Conservation (phyloP, 1,140 invertebrate genomes). For the Diorhabda elongata region DNA sequence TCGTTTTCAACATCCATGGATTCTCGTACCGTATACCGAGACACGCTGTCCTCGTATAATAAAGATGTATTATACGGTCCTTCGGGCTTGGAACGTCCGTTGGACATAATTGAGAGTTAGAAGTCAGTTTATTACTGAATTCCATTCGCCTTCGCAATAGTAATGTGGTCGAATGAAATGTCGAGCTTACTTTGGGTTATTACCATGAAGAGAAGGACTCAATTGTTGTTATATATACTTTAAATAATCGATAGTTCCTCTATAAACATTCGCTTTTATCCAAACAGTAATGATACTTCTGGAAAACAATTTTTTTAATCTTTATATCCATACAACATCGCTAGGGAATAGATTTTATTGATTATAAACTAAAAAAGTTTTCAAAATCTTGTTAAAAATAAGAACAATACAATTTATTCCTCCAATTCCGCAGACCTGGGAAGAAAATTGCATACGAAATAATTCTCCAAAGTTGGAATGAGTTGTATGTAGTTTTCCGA, state of each 20-base stretch:
- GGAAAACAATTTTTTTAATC: no score
- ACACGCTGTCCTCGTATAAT: not conserved
- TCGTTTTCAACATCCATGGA: not conserved
- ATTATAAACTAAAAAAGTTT: no score
- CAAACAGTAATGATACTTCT: no score
- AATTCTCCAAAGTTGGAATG: no score
- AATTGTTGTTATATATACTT: conserved; percentile 1
- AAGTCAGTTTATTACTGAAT: conserved; percentile 2
- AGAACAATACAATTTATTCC: no score
- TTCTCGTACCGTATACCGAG: not conserved
- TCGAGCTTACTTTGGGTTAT: not conserved
- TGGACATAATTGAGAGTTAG: not conserved
- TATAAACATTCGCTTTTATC: no score
- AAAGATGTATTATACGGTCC: conserved; percentile 2
- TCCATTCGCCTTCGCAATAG: not conserved
- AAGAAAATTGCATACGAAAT: no score
- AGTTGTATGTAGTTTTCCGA: no score
- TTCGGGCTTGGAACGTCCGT: not conserved
- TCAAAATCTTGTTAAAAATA: no score
- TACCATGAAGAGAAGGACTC: not conserved
- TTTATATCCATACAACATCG: no score
- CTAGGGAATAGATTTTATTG: no score
- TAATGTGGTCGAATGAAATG: not conserved
- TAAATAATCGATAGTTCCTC: conserved; percentile 13
- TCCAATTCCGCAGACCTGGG: no score